phyloP scores from a whole-genome alignment of 2,797 vertebrate genomes.

The Crypturellus tataupa region DNA sequence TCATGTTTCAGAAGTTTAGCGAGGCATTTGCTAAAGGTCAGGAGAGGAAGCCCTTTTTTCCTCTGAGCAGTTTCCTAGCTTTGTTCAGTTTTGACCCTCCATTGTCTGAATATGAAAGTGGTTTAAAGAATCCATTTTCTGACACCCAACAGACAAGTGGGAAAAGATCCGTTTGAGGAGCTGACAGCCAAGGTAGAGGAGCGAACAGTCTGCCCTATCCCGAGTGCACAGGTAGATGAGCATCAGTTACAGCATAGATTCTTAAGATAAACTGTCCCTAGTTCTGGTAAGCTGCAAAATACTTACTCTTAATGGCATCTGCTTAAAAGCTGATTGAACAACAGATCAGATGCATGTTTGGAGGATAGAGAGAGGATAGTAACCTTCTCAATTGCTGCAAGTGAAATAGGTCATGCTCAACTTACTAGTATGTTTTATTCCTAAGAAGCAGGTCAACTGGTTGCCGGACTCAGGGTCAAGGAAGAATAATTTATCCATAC shows the following conservation, averaged over 20 bases:
- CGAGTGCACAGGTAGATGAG: accelerated
- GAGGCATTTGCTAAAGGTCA: not conserved
- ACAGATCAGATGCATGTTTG: not conserved
- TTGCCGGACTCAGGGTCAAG: not conserved
- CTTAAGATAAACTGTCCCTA: not conserved
- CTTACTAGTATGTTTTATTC: not conserved
- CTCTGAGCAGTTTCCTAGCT: not conserved
- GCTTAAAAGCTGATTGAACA: not conserved
- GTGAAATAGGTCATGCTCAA: accelerated
- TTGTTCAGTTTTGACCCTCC: not conserved
- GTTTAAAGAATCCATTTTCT: not conserved
- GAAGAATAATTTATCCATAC: not conserved
- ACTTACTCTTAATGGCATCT: not conserved
- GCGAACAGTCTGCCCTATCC: not conserved
- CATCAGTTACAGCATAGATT: not conserved
- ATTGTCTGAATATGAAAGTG: not conserved
- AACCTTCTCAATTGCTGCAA: not conserved
- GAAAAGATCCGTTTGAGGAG: not conserved
- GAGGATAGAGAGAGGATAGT: not conserved
- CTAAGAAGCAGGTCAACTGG: not conserved
- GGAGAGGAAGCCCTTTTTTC: not conserved
- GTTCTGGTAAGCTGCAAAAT: not conserved
- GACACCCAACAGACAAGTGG: not conserved
- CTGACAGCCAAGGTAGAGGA: too few relatives aligned
- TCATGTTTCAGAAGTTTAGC: not conserved